Evolutionary conservation across 2,797 vertebrate species (phyloP), one percentile per base, ranked within the genome.

Genomic region (Pteronotus mesoamericanus): DNA sequence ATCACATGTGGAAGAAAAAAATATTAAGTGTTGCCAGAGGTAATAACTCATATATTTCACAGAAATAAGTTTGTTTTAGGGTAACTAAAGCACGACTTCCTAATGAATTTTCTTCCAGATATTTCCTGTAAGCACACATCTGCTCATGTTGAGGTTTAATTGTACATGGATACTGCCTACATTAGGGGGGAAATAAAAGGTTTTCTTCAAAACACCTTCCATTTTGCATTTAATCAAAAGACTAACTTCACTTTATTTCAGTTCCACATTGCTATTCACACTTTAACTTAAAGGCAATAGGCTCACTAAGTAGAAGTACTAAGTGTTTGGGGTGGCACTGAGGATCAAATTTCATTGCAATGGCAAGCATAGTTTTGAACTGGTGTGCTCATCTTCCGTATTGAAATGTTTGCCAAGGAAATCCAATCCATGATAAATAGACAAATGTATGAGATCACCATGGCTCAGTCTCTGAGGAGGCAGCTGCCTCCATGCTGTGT

Each of bases 381-480:
- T 78, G 72, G 24, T 95, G 96, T 32, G 77, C 71, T 89, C 1
- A 0, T 72, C 96, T 95, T 84, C 18, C 64, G 84, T 39, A 46
- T 74, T 96, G 96, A 91, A 55, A 96, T 91, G 26, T 44, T 85
- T 95, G 88, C 91, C 96, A 95, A 77, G 53, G 92, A 97, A 98
- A 98, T 96, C 83, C 82, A 97, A 91, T 42, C 85, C 42, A 91
- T 77, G 75, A 96, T 91, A 97, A 98, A 97, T 82, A 97, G 78
- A 96, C 83, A 93, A 94, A 96, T 78, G 88, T 39, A 96, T 97
- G 95, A 98, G 93, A 92, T 97, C 91, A 96, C 14, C 61, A 37
- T 59, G 97, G 48, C 79, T 96, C 53, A 61, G 53, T 94, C 91
- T 97, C 95, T 93, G 74, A 97, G 96, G 64, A 93, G 61, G 94